Conservation (phyloP, 2,797 vertebrate species). For the Brotula barbata region DNA sequence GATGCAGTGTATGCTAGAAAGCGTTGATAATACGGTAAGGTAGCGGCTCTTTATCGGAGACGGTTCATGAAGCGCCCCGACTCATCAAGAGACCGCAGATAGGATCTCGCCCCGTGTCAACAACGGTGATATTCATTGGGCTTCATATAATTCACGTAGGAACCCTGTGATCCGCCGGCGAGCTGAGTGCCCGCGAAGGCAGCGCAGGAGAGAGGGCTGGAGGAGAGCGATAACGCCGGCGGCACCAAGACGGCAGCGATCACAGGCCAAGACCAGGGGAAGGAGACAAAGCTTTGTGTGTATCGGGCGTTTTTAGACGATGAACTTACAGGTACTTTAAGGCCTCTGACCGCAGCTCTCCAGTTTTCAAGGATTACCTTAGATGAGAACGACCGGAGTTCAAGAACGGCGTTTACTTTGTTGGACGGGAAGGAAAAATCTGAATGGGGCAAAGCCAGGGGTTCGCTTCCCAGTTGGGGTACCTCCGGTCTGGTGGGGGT, state of each 20-base stretch:
- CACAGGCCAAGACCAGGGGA: constrained; percentile 43
- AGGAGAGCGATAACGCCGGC: constrained; percentile 62
- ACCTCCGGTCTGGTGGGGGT: no score
- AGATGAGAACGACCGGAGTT: not conserved
- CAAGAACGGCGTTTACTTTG: no score
- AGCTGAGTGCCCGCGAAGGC: constrained; percentile 32
- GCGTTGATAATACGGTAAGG: constrained; percentile 3
- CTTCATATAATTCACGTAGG: constrained; percentile 52
- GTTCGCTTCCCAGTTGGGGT: no score
- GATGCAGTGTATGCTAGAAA: constrained; percentile 1
- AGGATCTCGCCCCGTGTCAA: constrained; percentile 27
- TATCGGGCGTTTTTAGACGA: constrained; percentile 33
- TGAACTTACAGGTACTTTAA: constrained; percentile 42
- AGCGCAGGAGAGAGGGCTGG: constrained; percentile 59
- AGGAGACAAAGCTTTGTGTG: constrained; percentile 21
- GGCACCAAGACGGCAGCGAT: constrained; percentile 38
- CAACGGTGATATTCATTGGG: constrained; percentile 40
- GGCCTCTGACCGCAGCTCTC: not conserved
- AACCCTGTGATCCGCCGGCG: constrained; percentile 24
- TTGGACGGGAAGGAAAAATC: no score
- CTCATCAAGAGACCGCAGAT: constrained; percentile 37
- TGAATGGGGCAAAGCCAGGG: no score
- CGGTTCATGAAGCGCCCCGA: constrained; percentile 12
- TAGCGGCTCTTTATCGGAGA: constrained; percentile 17
- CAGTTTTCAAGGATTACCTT: not conserved